These are phyloP conservation scores for Babylonia areolata DNA, from an alignment of 1,140 invertebrate genomes.

Conservation along the genomic window DNA sequence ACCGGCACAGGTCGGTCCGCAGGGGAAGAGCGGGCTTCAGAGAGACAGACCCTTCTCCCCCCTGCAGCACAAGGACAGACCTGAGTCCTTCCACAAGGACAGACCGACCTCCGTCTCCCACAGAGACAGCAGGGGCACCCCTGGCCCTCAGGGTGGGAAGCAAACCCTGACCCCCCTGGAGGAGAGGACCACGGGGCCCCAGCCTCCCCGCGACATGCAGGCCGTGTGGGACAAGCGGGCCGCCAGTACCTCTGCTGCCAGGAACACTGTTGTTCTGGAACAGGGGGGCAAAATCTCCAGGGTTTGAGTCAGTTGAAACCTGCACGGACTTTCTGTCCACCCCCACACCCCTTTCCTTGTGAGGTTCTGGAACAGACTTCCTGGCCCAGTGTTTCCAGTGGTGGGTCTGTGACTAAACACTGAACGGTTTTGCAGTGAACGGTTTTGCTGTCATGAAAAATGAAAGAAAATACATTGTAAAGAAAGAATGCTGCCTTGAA, in stretches of 20 bases:
- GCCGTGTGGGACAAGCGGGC: slow-evolving; percentile 5
- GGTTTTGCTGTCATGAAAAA: not conserved
- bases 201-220: not conserved
- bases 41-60: not conserved
- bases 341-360: too few species aligned
- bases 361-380: too few species aligned
- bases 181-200: not conserved
- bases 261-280: not conserved
- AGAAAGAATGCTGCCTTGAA: not conserved
- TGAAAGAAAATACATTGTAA: not conserved
- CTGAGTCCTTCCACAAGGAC: not conserved
- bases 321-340: not conserved
- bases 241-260: not conserved
- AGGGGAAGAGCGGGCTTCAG: not conserved
- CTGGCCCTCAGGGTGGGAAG: not conserved
- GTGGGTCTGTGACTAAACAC: not conserved
- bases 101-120: not conserved
- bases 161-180: not conserved
- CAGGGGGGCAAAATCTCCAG: slow-evolving; percentile 16
- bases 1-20: not conserved
- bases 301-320: not conserved
- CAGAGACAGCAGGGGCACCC: not conserved
- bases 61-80: not conserved
- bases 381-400: not conserved
- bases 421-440: too few species aligned